Evolutionary conservation across 2,113 vertebrate genomes (phyloP), one percentile per base, ranked within the genome.

Genomic region (Otolemur garnettii): DNA sequence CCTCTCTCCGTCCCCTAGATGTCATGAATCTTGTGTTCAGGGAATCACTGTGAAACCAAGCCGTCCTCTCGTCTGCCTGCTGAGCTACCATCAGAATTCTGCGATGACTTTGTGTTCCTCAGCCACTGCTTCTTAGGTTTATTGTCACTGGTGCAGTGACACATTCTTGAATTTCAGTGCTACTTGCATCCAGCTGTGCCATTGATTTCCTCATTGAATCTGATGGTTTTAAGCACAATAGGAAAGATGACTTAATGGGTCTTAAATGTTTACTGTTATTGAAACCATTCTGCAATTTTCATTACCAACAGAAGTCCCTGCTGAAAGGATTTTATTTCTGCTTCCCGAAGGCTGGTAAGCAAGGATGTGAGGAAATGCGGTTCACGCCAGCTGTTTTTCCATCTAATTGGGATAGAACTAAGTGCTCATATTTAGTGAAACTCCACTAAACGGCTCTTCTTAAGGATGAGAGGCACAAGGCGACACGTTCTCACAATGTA

Each of bases 191-290:
- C 91, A 96, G 81, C 97, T 98, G 97, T 93, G 97, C 77, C 90
- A 80, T 69, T 94, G 83, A 87, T 55, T 86, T 66, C 30, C 82
- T 91, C 85, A 64, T 71, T 97, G 97, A 91, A 38, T 95, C 7
- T 68, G 85, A 81, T 93, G 87, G 24, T 83, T 71, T 85, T 94
- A 84, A 96, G 69, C 96, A 97, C 74, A 91, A 96, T 97, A 96
- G 97, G 53, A 94, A 95, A 98, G 95, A 97, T 98, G 93, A 98
- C 91, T 97, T 98, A 98, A 98, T 97, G 97, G 96, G 78, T 89
- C 89, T 98, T 97, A 98, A 96, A 94, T 97, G 97, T 97, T 96
- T 96, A 90, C 97, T 83, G 75, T 91, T 97, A 91, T 87, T 96
- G 95, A 93, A 98, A 90, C 55, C 17, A 75, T 96, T 96, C 95